Evolutionary conservation across 2,113 vertebrate genomes (phyloP).

Genomic region (Phyllopteryx taeniolatus): DNA sequence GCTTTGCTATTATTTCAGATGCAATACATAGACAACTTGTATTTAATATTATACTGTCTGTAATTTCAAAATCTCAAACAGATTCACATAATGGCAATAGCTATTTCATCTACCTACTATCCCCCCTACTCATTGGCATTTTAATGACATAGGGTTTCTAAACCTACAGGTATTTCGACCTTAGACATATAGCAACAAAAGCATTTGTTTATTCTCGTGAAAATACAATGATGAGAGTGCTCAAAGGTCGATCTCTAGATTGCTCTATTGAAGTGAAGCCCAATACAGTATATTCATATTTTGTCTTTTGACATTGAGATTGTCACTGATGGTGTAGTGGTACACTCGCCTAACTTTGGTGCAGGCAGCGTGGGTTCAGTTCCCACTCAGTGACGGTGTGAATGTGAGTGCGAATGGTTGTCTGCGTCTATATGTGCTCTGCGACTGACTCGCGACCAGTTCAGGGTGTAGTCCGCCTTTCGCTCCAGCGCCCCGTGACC

Average conservation of each 20-base stretch:
- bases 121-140: conserved; percentile 6
- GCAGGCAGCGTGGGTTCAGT: no score
- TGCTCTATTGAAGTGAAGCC: neutral
- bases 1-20: conserved; percentile 35
- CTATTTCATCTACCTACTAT: conserved; percentile 27
- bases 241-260: conserved; percentile 21
- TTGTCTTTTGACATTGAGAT: neutral
- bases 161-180: neutral
- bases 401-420: no score
- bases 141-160: conserved; percentile 21
- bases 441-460: no score
- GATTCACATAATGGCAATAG: conserved; percentile 34
- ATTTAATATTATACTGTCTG: conserved; percentile 17
- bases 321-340: no score
- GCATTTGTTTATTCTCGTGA: conserved; percentile 11
- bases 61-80: conserved; percentile 53
- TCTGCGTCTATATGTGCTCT: no score
- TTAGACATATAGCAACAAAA: neutral
- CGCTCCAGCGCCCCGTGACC: no score
- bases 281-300: neutral
- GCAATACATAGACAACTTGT: conserved; percentile 36
- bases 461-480: no score
- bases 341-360: no score
- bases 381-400: no score
- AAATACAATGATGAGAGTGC: conserved; percentile 14